Evolutionary conservation across 2,113 vertebrate species (phyloP).

Genomic region (Python bivittatus): DNA sequence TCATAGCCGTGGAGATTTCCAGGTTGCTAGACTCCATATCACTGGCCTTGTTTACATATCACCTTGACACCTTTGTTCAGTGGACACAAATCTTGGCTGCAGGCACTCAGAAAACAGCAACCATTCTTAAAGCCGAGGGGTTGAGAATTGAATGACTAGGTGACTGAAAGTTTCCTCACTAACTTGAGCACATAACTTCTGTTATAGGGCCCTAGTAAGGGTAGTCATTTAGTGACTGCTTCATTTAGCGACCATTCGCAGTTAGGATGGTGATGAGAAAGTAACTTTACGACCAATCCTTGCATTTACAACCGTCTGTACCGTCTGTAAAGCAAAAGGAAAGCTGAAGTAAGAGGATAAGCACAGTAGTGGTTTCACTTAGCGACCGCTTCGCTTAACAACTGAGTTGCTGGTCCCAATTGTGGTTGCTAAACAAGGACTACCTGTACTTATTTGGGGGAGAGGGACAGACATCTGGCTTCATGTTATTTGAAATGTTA

Average conservation of each 20-base stretch:
- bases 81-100: background rate
- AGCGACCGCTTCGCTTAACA: background rate
- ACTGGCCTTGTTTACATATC: background rate
- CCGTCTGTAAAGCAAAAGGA: background rate
- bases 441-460: background rate
- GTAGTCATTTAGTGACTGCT: background rate
- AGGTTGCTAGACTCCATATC: background rate
- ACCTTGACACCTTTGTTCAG: background rate
- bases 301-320: background rate
- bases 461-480: background rate
- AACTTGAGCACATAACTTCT: background rate
- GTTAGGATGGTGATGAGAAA: background rate
- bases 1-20: background rate
- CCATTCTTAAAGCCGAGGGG: background rate
- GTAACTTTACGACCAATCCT: background rate
- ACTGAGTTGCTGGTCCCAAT: background rate
- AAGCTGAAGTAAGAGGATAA: background rate
- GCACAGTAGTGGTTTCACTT: background rate
- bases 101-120: background rate
- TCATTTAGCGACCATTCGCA: background rate
- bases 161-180: background rate
- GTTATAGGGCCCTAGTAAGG: background rate
- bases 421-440: background rate
- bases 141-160: background rate
- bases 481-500: background rate